phyloP scores from a whole-genome alignment of 2,797 vertebrate genomes.

The Cirrhinus molitorella region DNA sequence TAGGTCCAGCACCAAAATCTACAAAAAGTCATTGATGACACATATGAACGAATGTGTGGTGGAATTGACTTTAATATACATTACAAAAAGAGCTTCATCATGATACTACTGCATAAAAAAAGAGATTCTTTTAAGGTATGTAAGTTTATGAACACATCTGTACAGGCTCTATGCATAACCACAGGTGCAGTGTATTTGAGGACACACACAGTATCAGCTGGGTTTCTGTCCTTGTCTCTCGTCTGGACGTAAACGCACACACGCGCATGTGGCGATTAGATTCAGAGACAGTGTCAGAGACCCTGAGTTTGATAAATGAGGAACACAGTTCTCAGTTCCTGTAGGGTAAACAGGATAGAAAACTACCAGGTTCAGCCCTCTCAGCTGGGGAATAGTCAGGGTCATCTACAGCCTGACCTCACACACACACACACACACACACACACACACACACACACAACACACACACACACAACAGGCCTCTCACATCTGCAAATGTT shows the following conservation, averaged over 20 bases:
- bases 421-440: constrained; percentile 11
- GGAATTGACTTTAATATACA: neutral
- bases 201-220: constrained; percentile 11
- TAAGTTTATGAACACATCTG: neutral
- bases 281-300: constrained; percentile 35
- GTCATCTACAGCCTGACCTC: constrained; percentile 21
- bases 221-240: constrained; percentile 26
- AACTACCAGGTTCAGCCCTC: constrained; percentile 53
- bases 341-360: constrained; percentile 63
- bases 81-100: neutral
- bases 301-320: constrained; percentile 58
- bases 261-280: constrained; percentile 16
- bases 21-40: too few relatives aligned
- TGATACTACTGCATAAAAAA: neutral
- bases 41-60: neutral
- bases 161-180: constrained; percentile 5
- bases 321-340: constrained; percentile 59
- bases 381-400: constrained; percentile 44
- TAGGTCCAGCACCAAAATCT: too few relatives aligned
- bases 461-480: constrained; percentile 16
- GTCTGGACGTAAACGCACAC: constrained; percentile 28
- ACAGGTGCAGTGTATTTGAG: constrained; percentile 4
- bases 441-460: too few relatives aligned
- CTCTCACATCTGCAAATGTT: constrained; percentile 37
- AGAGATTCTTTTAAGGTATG: neutral